These are phyloP conservation scores for Agrochola lychnidis DNA, from an alignment of 2,888 invertebrate species.

Conservation along the genomic window DNA sequence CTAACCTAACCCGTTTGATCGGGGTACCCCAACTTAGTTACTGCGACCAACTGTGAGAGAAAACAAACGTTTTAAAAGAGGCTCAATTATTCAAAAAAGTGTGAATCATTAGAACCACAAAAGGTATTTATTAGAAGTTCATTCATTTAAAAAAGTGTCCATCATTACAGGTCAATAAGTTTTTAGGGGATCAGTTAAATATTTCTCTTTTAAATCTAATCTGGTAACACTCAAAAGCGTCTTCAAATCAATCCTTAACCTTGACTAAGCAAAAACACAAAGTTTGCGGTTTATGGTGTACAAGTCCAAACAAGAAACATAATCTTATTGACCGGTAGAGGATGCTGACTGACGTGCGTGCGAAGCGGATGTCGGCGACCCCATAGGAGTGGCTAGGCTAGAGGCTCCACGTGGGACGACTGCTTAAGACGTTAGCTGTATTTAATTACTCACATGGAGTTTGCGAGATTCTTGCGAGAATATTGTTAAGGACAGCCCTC, in stretches of 20 bases:
- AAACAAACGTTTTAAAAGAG: too few species aligned
- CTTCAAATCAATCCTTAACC: neutral
- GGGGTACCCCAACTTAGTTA: too few species aligned
- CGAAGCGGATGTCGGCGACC: conserved; percentile 58
- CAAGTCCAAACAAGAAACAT: conserved; percentile 7
- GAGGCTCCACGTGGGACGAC: conserved; percentile 23
- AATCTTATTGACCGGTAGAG: conserved; percentile 22
- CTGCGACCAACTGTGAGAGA: too few species aligned
- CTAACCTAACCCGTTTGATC: too few species aligned
- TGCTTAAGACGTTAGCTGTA: neutral
- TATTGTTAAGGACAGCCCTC: neutral
- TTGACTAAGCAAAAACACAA: conserved; percentile 20
- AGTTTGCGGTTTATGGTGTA: conserved; percentile 26
- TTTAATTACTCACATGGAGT: neutral
- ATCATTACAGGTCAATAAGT: too few species aligned
- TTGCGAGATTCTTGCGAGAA: neutral
- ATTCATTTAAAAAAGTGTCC: too few species aligned
- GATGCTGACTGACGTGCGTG: conserved; percentile 40
- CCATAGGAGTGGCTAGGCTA: conserved; percentile 4
- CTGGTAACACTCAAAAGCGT: neutral
- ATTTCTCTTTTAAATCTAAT: neutral
- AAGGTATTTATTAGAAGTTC: too few species aligned
- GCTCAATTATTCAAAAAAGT: too few species aligned
- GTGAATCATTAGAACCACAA: too few species aligned
- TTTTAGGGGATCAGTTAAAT: too few species aligned